Conservation (phyloP, 2,113 vertebrate genomes). For the Numida meleagris region DNA sequence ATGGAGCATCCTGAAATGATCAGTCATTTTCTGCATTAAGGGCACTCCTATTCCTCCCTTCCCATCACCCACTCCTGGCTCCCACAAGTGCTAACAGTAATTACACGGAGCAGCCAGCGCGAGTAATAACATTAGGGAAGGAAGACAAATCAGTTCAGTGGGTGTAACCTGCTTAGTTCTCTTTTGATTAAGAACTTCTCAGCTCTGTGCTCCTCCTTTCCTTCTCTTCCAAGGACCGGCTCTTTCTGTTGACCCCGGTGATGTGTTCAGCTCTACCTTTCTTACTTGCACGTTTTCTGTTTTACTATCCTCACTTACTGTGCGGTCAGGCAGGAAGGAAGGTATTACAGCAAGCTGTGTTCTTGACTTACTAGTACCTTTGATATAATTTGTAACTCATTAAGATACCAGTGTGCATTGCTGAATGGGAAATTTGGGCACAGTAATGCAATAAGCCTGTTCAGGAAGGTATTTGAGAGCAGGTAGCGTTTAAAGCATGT, state of each 20-base stretch:
- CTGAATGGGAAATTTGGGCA: neutral
- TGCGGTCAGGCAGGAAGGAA: neutral
- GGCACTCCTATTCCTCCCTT: neutral
- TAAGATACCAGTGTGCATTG: neutral
- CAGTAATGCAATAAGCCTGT: neutral
- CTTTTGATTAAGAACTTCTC: conserved; percentile 21
- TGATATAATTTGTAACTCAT: neutral
- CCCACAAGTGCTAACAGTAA: neutral
- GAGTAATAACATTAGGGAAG: neutral
- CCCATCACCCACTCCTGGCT: neutral
- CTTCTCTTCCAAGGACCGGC: neutral
- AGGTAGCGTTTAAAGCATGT: neutral
- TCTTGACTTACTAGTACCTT: neutral
- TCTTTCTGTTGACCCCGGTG: neutral
- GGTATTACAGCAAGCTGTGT: neutral
- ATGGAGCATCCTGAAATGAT: neutral
- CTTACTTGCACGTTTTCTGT: neutral
- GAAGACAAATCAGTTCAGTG: conserved; percentile 8
- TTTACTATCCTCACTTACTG: neutral
- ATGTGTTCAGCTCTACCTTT: neutral
- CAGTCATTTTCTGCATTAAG: neutral
- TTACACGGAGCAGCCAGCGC: neutral
- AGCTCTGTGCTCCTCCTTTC: neutral
- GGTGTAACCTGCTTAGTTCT: neutral
- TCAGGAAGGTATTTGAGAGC: neutral